These are phyloP conservation scores for Seladonia tumulorum DNA, from an alignment of 2,888 invertebrate genomes.

Conservation along the genomic window DNA sequence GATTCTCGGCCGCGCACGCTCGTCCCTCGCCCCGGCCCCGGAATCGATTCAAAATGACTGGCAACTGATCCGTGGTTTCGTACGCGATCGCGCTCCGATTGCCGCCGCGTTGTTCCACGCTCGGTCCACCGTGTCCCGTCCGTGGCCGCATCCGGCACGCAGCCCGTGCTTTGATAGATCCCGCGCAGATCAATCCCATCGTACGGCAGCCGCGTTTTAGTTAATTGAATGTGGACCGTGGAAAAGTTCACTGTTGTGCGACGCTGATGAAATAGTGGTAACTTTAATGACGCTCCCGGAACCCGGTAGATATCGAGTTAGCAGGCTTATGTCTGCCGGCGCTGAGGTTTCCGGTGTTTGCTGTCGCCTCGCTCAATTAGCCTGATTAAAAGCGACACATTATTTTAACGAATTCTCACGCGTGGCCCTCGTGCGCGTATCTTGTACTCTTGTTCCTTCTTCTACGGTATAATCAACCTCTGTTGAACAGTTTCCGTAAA, in stretches of 20 bases:
- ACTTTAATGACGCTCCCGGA: neutral
- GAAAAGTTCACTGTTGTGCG: neutral
- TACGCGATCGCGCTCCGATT: slow-evolving; percentile 18
- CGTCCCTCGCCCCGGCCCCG: neutral
- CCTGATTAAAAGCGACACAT: neutral
- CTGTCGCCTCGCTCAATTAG: neutral
- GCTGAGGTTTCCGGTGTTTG: neutral
- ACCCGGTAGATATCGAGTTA: neutral
- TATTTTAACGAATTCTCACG: neutral
- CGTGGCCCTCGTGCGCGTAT: too few relatives aligned
- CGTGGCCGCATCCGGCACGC: neutral
- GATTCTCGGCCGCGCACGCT: slow-evolving; percentile 30
- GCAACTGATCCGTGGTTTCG: slow-evolving; percentile 39
- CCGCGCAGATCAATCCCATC: slow-evolving; percentile 12
- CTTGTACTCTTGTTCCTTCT: neutral
- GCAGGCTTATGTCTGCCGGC: neutral
- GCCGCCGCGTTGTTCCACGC: neutral
- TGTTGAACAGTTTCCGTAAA: neutral
- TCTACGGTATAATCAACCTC: neutral
- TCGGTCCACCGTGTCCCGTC: neutral
- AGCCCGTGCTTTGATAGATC: neutral
- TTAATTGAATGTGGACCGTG: neutral
- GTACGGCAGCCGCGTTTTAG: neutral
- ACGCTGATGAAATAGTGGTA: slow-evolving; percentile 10
- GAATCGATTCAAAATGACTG: slow-evolving; percentile 43